phyloP scores from a whole-genome alignment of 37 sponge, comb jelly and placozoan genomes.

The Amphimedon queenslandica region DNA sequence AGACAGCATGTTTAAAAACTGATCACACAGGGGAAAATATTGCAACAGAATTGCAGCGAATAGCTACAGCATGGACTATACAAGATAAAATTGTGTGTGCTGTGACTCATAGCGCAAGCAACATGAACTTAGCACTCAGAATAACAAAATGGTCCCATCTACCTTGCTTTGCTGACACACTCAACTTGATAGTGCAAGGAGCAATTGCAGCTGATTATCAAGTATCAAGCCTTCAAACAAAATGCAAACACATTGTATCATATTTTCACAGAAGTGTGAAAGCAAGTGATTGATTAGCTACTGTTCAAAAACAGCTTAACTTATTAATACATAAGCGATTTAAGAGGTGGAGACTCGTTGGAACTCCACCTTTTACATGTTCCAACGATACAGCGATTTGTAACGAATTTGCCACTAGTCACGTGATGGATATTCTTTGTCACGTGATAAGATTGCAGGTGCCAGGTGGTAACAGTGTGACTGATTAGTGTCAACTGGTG shows the following conservation, averaged over 20 bases:
- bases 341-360: no score
- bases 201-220: neutral
- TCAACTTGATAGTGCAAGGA: neutral
- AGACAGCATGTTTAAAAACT: no score
- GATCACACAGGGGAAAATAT: no score
- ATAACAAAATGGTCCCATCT: neutral
- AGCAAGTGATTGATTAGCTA: neutral
- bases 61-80: neutral
- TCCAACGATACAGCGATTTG: no score
- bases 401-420: no score
- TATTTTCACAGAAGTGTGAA: slow-evolving; percentile 3
- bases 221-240: neutral
- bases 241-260: slow-evolving; percentile 3
- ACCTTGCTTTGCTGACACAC: slow-evolving; percentile 6
- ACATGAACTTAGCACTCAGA: neutral
- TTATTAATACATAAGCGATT: no score
- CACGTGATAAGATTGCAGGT: no score
- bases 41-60: neutral
- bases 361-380: no score
- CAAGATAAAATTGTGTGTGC: neutral
- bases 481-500: no score
- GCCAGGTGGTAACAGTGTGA: no score
- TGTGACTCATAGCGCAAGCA: neutral
- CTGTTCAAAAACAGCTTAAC: neutral
- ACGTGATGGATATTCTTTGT: no score